Evolutionary conservation across 1,140 invertebrate genomes (phyloP), one percentile per base, ranked within the genome.

Genomic region (Listronotus oregonensis): DNA sequence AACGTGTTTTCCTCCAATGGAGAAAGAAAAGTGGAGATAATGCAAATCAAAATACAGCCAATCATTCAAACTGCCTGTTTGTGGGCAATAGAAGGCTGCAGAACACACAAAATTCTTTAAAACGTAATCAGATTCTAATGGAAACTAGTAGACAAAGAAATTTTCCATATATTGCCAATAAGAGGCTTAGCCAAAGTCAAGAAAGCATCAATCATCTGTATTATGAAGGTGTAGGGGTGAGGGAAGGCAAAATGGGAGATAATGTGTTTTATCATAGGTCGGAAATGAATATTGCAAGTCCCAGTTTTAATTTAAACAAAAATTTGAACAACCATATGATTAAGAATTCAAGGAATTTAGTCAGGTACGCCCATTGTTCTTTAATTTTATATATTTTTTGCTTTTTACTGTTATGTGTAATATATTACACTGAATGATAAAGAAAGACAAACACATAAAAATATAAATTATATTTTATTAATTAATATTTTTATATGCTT

Each of bases 181-280:
- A 70, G 37, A 31, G 65, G 10, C 55, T 66, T 1, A 71, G 71
- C 56, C 49, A 69, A 31, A 71, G 69, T 39, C 64, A 73, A 44
- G 69, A 71, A 21, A 73, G 66, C 51, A 52, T 73, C 15, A 66
- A 66, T 21, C 64, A 59, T 43, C 14, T 66, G 27, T 66, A 44
- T 44, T 64, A 31, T 32, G 42, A 37, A 8, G 42, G 32, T 10
- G 39, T 12, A 14, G 9, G n/a, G 32, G n/a, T 9, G 3, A 34
- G 18, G 2, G 64, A 32, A 3, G 8, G n/a, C 0, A 59, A 52
- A 44, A 43, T 66, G 15, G 54, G 17, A n/a, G 52, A 57, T 18
- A 54, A 37, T 31, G 31, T 59, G 7, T 54, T 57, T 12, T 50
- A 60, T 27, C 64, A 66, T 37, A 66, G 44, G 18, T 66, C 64